Base-by-base conservation (phyloP, 1,140 invertebrate species). In the Battus philenor region DNA sequence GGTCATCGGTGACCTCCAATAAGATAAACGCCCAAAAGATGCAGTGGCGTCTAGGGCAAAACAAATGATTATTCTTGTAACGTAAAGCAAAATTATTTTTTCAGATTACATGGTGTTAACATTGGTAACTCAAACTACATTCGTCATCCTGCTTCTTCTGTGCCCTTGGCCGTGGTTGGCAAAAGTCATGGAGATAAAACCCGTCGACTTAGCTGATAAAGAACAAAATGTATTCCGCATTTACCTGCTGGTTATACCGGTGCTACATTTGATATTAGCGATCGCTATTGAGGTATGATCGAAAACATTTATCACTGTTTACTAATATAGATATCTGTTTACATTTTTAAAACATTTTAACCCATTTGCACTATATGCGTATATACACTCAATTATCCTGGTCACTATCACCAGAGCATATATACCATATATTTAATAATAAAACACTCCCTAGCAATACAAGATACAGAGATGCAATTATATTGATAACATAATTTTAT, bases 21-120 rank as follows among this genome's bases (percentile, higher is more conserved):
- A n/a, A n/a, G n/a, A n/a, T n/a, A n/a, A n/a, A n/a, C n/a, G n/a
- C n/a, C n/a, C n/a, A n/a, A n/a, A n/a, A n/a, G n/a, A n/a, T n/a
- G n/a, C n/a, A n/a, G n/a, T n/a, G n/a, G n/a, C n/a, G n/a, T n/a
- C n/a, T n/a, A n/a, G 1, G 6, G 13, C 1, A 18, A 32, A 33
- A 26, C 4, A 4, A 34, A 29, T 29, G 8, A 12, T 33, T 31
- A 36, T 38, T 26, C 17, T 15, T 20, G 15, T 30, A 29, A 33
- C 13, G 12, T 44, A 36, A 41, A 16, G 20, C 36, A 11, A 31
- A 43, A 9, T 38, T 47, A 48, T 24, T 17, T 22, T 69, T 74
- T 39, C 57, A 87, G 85, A 82, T 52, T 75, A 62, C 38, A 75
- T 87, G 70, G 78, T 87, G 7, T 24, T 65, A 12, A 70, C 71